A percentile compares a stretch with the other conserved stretches of the same genome.
phyloP scores from a whole-genome alignment of 2,888 invertebrate species.

The Drosophila austrosaltans region DNA sequence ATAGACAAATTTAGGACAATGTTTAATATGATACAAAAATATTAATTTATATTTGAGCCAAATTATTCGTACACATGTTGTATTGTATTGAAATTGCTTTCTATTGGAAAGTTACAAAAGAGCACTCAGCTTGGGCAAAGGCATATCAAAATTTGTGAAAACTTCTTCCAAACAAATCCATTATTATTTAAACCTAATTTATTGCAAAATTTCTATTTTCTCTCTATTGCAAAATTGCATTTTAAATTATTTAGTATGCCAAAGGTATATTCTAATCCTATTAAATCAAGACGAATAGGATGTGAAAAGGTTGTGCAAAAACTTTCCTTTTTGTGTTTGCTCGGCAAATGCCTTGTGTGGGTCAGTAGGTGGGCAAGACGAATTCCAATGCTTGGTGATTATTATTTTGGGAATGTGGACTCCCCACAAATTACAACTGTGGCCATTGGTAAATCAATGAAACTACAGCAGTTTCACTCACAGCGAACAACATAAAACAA shows the following conservation, averaged over 20 bases:
- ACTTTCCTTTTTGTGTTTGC: constrained; percentile 8
- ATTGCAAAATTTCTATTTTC: background rate
- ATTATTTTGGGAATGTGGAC: background rate
- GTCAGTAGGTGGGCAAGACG: constrained; percentile 12
- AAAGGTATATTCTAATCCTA: constrained; percentile 2
- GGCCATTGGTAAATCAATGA: constrained; percentile 47
- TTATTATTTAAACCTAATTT: background rate
- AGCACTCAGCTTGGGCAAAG: background rate
- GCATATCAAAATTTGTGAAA: background rate
- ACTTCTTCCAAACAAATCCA: background rate
- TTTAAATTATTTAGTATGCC: background rate
- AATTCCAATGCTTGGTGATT: background rate
- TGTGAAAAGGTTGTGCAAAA: background rate
- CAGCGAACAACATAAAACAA: constrained; percentile 18
- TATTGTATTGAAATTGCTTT: background rate
- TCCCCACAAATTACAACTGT: background rate
- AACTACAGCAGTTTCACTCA: constrained; percentile 56
- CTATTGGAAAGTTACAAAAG: background rate
- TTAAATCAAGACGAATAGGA: background rate
- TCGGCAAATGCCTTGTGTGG: constrained; percentile 8
- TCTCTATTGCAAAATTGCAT: background rate
- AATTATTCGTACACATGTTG: background rate
- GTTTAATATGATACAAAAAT: too few species aligned
- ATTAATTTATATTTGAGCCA: background rate
- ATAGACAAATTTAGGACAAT: too few species aligned